Conservation (phyloP, 2,113 vertebrate genomes). For the Sciurus niger region DNA sequence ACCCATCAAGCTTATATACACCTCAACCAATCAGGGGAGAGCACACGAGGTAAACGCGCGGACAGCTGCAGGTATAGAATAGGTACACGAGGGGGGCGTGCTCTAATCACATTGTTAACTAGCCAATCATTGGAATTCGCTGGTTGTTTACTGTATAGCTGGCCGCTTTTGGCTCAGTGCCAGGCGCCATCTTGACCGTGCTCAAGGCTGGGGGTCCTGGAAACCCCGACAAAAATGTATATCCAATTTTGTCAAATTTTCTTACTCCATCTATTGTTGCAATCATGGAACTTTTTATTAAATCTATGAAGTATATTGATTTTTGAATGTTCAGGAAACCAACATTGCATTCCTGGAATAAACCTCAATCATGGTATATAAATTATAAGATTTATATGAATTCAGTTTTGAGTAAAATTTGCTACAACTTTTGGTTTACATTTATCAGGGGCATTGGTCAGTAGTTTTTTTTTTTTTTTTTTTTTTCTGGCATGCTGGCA, state of each 20-base stretch:
- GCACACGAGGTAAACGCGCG: no score
- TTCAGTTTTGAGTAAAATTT: background rate
- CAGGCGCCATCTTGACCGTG: no score
- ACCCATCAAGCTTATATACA: no score
- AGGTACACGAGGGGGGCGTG: no score
- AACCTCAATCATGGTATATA: background rate
- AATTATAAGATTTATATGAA: background rate
- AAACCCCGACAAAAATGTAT: no score
- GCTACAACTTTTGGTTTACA: background rate
- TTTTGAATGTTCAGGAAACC: slow-evolving; percentile 9
- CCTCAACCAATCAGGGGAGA: no score
- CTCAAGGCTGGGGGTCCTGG: no score
- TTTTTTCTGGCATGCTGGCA: background rate
- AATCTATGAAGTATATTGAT: background rate
- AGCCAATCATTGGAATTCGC: no score
- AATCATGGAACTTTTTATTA: background rate
- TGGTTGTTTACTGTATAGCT: no score
- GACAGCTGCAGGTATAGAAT: no score
- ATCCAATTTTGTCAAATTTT: background rate
- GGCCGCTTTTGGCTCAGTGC: no score
- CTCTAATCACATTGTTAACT: no score
- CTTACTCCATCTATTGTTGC: background rate
- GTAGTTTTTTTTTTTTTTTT: background rate
- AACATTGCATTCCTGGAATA: background rate
- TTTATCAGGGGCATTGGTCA: background rate